Base-by-base conservation (phyloP, 2,113 vertebrate genomes). In the Calonectris borealis region DNA sequence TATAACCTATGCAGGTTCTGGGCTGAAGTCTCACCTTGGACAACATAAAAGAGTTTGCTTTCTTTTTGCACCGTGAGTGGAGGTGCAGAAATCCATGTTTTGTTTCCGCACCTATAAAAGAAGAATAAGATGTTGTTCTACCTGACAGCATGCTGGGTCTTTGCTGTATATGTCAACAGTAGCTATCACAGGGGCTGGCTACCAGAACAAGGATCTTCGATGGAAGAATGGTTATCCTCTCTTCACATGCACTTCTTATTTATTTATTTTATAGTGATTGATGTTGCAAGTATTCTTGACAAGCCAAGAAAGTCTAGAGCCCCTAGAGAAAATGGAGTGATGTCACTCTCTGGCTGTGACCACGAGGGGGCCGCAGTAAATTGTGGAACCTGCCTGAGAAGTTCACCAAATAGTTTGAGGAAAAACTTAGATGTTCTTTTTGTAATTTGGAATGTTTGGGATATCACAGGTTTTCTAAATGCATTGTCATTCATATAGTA, bases 331-430 rank as follows among this genome's bases (percentile, higher is more conserved):
- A 19, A 36, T 22, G 54, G 55, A 42, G 8, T 31, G 80, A 6
- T 89, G 80, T 46, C 89, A 55, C 54, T 26, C 66, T 15, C 72
- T 62, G 88, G 48, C 82, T 95, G 72, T 70, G 60, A 84, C 95
- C 96, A 93, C 94, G 83, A 97, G 96, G 58, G 96, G 96, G 95
- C 96, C 80, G 81, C 92, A 93, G 90, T 2, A 64, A 96, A 90
- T 93, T 86, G 86, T 76, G 60, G 58, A 96, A 54, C 66, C 60
- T 83, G 77, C 60, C 24, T 20, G 27, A 78, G 66, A 38, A 17
- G 16, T 13, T 83, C 54, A 7, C 6, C 64, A 4, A 2, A 1
- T 18, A 32, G 40, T 54, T 13, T 22, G 51, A 86, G 66, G 49
- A 5, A 22, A 5, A 58, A 52, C 6, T 27, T 8, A 13, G 27